Base-by-base conservation (phyloP, 2,113 vertebrate species). In the Ornithorhynchus anatinus region DNA sequence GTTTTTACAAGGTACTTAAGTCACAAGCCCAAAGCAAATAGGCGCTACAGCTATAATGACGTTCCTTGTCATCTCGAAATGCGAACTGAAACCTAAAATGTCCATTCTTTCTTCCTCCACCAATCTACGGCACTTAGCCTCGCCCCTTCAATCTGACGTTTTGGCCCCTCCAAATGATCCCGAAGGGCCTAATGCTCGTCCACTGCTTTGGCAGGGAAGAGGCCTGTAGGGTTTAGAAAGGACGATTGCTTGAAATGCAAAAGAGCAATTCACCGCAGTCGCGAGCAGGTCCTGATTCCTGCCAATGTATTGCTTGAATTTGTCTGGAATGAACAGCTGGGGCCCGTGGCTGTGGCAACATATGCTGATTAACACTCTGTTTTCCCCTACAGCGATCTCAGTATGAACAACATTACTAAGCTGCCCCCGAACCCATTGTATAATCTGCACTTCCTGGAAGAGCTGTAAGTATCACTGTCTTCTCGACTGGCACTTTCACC, bases 321-420 rank as follows among this genome's bases (percentile, higher is more conserved):
- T 85, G 84, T 88, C 80, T 81, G 78, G 85, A 88, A 59, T 78
- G 79, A 90, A 77, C 88, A 89, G 85, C 88, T 92, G 88, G 81
- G 86, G 79, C 54, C 82, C 84, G 70, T 74, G 62, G 71, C 74
- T 79, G 80, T 84, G 75, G 84, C 59, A n/a, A n/a, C n/a, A 7
- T 13, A 53, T 57, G n/a, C 73, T 4, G 1, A 50, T 79, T 92
- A 87, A 93, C 83, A 62, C 29, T 62, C 89, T 94, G 60, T 92
- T 88, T 91, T 89, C 80, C 78, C 84, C 82, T 80, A 76, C 92
- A 97, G 97, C 40, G 96, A 97, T 89, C 95, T 98, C 89, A 98
- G 96, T 77, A 98, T 98, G 96, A 98, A 98, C 91, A 97, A 97
- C 91, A 94, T 98, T 77, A 96, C 94, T 45, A 89, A 89, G 81